Evolutionary conservation across 2,113 vertebrate species (phyloP).

Genomic region (Myrmophylax atrothorax): DNA sequence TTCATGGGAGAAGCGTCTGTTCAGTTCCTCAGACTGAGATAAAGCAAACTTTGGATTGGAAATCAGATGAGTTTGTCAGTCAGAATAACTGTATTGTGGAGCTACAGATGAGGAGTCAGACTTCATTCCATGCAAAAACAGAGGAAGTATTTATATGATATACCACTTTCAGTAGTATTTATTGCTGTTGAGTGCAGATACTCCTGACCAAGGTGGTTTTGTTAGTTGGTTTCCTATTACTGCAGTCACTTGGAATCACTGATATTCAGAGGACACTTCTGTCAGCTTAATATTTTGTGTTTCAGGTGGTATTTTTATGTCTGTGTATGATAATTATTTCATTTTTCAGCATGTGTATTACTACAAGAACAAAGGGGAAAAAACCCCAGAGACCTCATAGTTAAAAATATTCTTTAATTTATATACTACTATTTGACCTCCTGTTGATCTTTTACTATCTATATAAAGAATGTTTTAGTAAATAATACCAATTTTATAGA

Average conservation of each 20-base stretch:
- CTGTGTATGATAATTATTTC: background rate
- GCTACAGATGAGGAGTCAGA: background rate
- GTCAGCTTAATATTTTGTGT: conserved; percentile 15
- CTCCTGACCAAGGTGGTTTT: background rate
- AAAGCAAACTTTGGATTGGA: conserved; percentile 22
- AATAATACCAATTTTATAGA: background rate
- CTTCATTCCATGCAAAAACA: background rate
- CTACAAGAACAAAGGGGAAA: background rate
- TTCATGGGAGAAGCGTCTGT: conserved; percentile 2
- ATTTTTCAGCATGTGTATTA: background rate
- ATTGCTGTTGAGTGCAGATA: background rate
- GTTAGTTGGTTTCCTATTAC: background rate
- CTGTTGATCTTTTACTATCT: background rate
- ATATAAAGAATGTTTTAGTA: background rate
- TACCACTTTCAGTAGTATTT: background rate
- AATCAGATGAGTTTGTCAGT: background rate
- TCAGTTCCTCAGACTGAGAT: background rate
- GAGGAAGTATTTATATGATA: background rate
- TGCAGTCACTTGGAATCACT: background rate
- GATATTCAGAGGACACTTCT: background rate
- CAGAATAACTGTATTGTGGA: background rate
- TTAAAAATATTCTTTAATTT: background rate
- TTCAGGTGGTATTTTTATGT: background rate
- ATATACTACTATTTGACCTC: background rate
- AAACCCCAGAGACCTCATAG: background rate